A percentile compares a stretch with the other conserved stretches of the same genome.
Evolutionary conservation across 2,113 vertebrate genomes (phyloP).

Genomic region (Neolamprologus hecqui): DNA sequence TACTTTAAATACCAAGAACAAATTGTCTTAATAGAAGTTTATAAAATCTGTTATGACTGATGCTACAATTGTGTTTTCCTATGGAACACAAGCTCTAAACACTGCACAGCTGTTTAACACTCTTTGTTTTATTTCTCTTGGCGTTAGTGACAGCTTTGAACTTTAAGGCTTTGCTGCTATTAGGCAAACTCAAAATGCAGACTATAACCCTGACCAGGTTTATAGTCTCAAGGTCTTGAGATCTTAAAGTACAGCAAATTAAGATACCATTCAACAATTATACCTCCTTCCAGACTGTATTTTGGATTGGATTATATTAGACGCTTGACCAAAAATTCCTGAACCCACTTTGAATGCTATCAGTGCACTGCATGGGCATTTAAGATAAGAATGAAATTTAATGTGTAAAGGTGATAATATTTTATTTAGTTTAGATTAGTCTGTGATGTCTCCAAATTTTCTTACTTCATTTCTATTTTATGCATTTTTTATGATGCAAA

Average conservation of each 20-base stretch:
- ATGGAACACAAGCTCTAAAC: background rate
- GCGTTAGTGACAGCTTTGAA: background rate
- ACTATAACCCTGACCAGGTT: background rate
- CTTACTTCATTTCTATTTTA: background rate
- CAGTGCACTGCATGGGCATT: fast-evolving
- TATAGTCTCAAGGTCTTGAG: background rate
- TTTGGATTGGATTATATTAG: background rate
- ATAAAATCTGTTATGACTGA: background rate
- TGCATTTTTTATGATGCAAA: background rate
- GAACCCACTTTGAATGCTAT: background rate
- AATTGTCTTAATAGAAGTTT: background rate
- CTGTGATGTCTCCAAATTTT: background rate
- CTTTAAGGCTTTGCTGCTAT: background rate
- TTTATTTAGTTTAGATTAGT: background rate
- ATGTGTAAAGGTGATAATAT: background rate
- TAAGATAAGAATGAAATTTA: background rate
- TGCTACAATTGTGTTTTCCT: background rate
- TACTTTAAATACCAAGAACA: background rate
- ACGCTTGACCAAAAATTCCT: background rate
- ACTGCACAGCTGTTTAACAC: background rate
- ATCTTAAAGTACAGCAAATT: background rate
- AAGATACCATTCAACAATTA: background rate
- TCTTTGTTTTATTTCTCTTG: background rate
- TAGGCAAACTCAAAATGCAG: background rate
- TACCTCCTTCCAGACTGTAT: background rate